Conservation (phyloP, 2,888 invertebrate species). For the Pseudococcus jackbeardsleyi region DNA sequence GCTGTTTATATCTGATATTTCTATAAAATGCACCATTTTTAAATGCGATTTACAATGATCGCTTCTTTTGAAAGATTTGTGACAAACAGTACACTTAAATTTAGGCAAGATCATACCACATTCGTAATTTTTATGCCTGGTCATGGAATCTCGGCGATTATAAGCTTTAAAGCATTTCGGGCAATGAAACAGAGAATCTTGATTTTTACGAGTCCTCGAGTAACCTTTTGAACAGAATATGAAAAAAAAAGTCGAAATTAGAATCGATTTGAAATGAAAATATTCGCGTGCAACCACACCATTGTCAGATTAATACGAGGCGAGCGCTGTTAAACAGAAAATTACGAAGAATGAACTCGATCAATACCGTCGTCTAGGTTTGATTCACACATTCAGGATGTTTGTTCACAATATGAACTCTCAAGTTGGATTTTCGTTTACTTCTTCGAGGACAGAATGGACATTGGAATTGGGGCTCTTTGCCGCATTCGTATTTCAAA, state of each 20-base stretch:
- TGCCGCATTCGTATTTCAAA: conserved; percentile 68
- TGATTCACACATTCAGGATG: conserved; percentile 55
- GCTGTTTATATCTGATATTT: conserved; percentile 53
- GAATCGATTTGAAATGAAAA: background rate
- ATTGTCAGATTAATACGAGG: conserved; percentile 18
- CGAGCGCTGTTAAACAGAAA: background rate
- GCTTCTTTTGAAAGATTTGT: conserved; percentile 65
- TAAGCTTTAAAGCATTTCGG: conserved; percentile 68
- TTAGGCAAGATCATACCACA: conserved; percentile 70
- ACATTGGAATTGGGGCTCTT: conserved; percentile 66
- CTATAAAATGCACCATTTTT: conserved; percentile 65
- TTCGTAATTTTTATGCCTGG: conserved; percentile 68
- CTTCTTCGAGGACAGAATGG: conserved; percentile 66
- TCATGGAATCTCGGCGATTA: conserved; percentile 69
- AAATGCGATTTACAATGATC: conserved; percentile 65
- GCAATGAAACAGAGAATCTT: conserved; percentile 65
- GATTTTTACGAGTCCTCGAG: background rate
- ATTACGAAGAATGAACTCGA: background rate
- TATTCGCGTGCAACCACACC: conserved; percentile 19
- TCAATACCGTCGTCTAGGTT: background rate
- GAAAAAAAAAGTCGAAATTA: background rate
- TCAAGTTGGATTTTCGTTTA: conserved; percentile 66
- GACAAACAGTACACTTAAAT: conserved; percentile 68
- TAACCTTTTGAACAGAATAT: conserved; percentile 3
- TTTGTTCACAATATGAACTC: conserved; percentile 58